These are phyloP conservation scores for Embiotoca jacksoni DNA, from an alignment of 2,113 vertebrate genomes.

Conservation along the genomic window DNA sequence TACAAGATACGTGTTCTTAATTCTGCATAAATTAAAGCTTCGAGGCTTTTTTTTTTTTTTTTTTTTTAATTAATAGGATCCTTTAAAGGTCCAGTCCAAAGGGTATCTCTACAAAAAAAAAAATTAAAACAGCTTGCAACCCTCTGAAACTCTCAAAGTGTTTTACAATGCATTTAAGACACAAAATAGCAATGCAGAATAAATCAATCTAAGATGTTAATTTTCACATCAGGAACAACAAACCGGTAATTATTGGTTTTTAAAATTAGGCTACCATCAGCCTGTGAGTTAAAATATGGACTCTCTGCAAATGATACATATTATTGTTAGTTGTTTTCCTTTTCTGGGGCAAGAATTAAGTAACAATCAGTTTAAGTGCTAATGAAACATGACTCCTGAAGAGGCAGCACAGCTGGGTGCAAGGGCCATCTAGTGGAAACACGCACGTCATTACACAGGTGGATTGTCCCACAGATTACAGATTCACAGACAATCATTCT, in stretches of 20 bases:
- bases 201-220: slow-evolving; percentile 13
- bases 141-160: neutral
- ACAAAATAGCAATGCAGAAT: neutral
- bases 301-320: neutral
- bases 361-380: slow-evolving; percentile 43
- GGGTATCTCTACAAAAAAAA: no score
- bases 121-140: neutral
- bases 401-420: slow-evolving; percentile 64
- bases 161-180: neutral
- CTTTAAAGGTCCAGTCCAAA: neutral
- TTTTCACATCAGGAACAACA: neutral
- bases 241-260: neutral
- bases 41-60: neutral
- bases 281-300: neutral
- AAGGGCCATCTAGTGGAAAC: slow-evolving; percentile 84
- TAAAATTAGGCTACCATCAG: neutral
- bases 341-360: slow-evolving; percentile 10
- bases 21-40: neutral
- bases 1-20: neutral
- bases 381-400: slow-evolving; percentile 54
- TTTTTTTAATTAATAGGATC: neutral
- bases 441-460: slow-evolving; percentile 67
- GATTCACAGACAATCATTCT: slow-evolving; percentile 31
- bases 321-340: slow-evolving; percentile 10
- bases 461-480: slow-evolving; percentile 32